These are phyloP conservation scores for Recurvirostra avosetta DNA, from an alignment of 2,113 vertebrate species.

Conservation along the genomic window DNA sequence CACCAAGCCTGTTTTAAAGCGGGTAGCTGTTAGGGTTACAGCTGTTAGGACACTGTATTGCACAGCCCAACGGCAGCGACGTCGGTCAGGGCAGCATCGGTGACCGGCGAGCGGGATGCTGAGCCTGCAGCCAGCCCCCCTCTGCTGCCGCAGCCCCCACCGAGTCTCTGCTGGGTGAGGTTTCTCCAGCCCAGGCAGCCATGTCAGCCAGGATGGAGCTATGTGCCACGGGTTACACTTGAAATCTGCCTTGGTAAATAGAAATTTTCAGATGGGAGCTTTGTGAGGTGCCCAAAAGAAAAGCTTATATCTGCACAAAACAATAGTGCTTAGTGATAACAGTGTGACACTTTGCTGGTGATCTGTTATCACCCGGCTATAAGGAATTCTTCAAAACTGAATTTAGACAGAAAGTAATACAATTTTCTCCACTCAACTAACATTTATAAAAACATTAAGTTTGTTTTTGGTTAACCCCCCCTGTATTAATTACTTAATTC, in stretches of 20 bases:
- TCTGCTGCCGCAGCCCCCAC: not conserved
- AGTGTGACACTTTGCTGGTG: not conserved
- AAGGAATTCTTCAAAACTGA: not conserved
- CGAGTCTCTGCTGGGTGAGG: not conserved
- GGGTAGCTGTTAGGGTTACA: not conserved
- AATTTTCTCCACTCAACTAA: not conserved
- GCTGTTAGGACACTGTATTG: no score
- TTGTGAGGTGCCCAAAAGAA: not conserved
- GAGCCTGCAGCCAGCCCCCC: not conserved
- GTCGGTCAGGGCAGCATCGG: rapidly evolving
- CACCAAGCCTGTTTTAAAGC: not conserved
- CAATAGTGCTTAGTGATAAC: not conserved
- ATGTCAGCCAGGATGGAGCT: not conserved
- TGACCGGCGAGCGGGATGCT: rapidly evolving
- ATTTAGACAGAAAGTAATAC: not conserved
- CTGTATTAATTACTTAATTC: not conserved
- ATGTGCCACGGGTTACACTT: not conserved
- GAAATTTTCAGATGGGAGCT: not conserved
- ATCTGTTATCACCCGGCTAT: not conserved
- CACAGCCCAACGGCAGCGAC: not conserved
- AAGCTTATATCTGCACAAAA: not conserved
- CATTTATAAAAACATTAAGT: not conserved
- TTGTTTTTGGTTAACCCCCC: rapidly evolving
- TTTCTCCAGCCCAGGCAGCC: not conserved
- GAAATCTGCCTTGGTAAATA: not conserved